These are phyloP conservation scores for Hyperoplus lanceolatus DNA, from an alignment of 2,797 vertebrate genomes.

Conservation along the genomic window DNA sequence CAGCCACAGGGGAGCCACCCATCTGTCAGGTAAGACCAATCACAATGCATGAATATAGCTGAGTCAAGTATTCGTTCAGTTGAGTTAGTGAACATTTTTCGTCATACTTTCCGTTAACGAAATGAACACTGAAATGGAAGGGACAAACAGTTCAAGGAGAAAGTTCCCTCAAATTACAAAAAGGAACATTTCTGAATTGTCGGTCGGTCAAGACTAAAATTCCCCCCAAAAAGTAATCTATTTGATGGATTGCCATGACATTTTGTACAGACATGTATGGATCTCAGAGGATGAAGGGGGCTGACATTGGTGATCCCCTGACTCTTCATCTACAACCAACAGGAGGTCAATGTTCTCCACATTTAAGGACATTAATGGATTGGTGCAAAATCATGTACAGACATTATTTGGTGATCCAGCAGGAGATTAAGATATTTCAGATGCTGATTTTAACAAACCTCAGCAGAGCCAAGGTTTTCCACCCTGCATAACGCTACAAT, in stretches of 20 bases:
- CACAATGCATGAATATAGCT: not conserved
- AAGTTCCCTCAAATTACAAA: not conserved
- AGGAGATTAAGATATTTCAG: not conserved
- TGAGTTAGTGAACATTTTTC: no score
- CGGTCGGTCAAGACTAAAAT: not conserved
- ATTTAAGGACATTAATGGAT: not conserved
- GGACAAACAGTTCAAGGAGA: not conserved
- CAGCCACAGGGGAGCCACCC: conserved; percentile 62
- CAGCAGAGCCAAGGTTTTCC: not conserved
- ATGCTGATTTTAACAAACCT: not conserved
- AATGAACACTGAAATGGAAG: no score
- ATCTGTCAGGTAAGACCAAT: conserved; percentile 82
- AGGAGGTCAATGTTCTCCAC: not conserved
- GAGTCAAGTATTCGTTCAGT: no score
- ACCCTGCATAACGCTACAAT: not conserved
- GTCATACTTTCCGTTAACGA: no score
- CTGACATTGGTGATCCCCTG: not conserved
- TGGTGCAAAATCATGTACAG: not conserved
- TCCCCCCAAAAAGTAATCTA: not conserved
- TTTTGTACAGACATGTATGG: not conserved
- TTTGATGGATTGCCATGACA: not conserved
- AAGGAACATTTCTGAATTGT: not conserved
- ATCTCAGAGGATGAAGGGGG: not conserved
- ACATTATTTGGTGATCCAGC: not conserved
- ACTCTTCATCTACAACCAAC: not conserved